Percentiles rank a stretch among this genome's conserved stretches.
phyloP scores from a whole-genome alignment of 1,140 invertebrate genomes.

The Drosophila lacteicornis region DNA sequence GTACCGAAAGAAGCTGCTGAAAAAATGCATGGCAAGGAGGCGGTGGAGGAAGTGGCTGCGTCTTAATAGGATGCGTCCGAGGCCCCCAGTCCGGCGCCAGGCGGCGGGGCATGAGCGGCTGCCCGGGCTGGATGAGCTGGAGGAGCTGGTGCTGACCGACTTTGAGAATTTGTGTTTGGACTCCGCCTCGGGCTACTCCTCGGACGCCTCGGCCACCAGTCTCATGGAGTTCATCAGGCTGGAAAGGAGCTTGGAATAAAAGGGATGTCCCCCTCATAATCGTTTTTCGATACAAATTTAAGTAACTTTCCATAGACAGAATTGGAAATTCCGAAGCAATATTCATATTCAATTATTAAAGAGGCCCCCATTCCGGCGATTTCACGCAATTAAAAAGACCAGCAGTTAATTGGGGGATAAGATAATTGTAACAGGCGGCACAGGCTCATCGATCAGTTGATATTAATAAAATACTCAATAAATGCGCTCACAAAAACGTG shows the following conservation, averaged over 20 bases:
- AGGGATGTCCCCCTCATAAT: no score
- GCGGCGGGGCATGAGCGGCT: no score
- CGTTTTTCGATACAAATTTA: no score
- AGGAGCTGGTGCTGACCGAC: not conserved
- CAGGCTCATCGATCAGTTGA: constrained; percentile 76
- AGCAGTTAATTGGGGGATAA: constrained; percentile 15
- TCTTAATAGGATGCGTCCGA: no score
- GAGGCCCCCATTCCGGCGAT: not conserved
- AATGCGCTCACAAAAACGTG: constrained; percentile 82
- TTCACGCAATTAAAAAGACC: constrained; percentile 39
- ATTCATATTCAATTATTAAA: not conserved
- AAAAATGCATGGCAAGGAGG: no score
- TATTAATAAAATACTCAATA: constrained; percentile 84
- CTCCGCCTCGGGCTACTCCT: not conserved
- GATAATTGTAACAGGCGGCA: constrained; percentile 18
- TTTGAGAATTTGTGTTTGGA: not conserved
- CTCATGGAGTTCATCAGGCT: not conserved
- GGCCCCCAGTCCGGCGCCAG: no score
- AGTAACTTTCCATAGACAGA: no score
- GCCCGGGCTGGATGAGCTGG: no score
- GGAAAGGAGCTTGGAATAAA: not conserved
- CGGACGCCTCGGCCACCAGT: not conserved
- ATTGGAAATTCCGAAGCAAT: no score
- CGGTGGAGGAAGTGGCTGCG: no score
- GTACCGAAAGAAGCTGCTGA: no score